Base-by-base conservation (phyloP, 2,888 invertebrate genomes). In the Petrolisthes cinctipes region DNA sequence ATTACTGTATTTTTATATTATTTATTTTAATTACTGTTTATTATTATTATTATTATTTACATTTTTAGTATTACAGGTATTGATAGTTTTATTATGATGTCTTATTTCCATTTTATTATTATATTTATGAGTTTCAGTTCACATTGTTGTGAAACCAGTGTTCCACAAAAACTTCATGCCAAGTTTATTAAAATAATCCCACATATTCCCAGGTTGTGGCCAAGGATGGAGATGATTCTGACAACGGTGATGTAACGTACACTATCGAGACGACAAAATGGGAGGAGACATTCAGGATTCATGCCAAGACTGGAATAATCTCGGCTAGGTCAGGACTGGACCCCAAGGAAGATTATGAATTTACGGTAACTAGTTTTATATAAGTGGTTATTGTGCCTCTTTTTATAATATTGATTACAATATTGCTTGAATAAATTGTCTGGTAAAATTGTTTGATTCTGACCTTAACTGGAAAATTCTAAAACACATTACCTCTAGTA, bases 201-300 rank as follows among this genome's bases (percentile, higher is more conserved):
- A 37, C 37, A 37, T 71, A n/a, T 20, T 82, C 66, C 23, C 93
- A 96, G 95, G 96, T 97, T 91, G 94, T 96, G 91, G 98, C 98
- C 17, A 95, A 95, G 91, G 98, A 98, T 93, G 94, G 94, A 91
- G 98, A 98, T 93, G 94, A 94, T 85, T 97, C 96, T 9, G 95
- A 94, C 91, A 98, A 98, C 94, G 96, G 96, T 85, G 95, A 95
- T 91, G 95, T 98, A 91, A 95, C 95, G 51, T 98, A 98, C 94
- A 95, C 95, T 83, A 91, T 93, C 53, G 91, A 91, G 53, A 53
- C 82, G 56, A 79, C 76, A 37, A 76, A 85, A 53, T 86, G 84
- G 83, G 95, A 95, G 91, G 95, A 96, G 56, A 95, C 95, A 92
- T 96, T 98, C 93, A 95, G 95, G 91, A 96, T 98, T 91, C 95